Base-by-base conservation (phyloP, 2,113 vertebrate species). In the Clarias macrocephalus region DNA sequence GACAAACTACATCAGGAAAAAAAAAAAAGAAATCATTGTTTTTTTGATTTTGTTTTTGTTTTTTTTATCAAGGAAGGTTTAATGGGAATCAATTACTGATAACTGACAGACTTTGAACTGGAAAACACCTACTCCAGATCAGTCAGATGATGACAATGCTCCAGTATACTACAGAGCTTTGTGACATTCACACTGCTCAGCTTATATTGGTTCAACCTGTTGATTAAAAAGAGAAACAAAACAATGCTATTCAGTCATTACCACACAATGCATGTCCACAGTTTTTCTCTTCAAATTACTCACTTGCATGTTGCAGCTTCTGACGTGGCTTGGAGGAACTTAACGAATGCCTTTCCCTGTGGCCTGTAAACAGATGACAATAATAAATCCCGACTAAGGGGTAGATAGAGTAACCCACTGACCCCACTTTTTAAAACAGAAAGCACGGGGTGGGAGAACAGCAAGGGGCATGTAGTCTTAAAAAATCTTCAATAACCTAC, bases 241-340 rank as follows among this genome's bases (percentile, higher is more conserved):
- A 54, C 16, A 10, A 65, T 13, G 37, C 54, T 1, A 16, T 81
- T 42, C 88, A 80, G 63, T 1, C 37, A n/a, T 85, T 48, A 65
- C 18, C 2, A 60, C 1, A 63, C 25, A 1, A 13, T 56, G 3
- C 25, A 48, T 54, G 30, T 19, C 21, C 25, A 37, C 57, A 73
- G 30, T n/a, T 68, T 16, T 30, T 23, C 8, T 37, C 42, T 62
- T 76, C 28, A 23, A 0, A 15, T 81, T 25, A 89, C 90, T 91
- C 25, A 94, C 95, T 91, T 94, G 93, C 92, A 95, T 80, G 88
- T 91, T 52, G 90, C 59, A 23, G 92, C 80, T 57, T 93, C 88
- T 80, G 89, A 72, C 57, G 88, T 92, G 28, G 79, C 86, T 56
- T 66, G 76, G 33, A 87, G 90, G 70, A 95, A 94, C 66, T 42